Evolutionary conservation across 2,113 vertebrate genomes (phyloP).

Genomic region (Sceloporus undulatus): DNA sequence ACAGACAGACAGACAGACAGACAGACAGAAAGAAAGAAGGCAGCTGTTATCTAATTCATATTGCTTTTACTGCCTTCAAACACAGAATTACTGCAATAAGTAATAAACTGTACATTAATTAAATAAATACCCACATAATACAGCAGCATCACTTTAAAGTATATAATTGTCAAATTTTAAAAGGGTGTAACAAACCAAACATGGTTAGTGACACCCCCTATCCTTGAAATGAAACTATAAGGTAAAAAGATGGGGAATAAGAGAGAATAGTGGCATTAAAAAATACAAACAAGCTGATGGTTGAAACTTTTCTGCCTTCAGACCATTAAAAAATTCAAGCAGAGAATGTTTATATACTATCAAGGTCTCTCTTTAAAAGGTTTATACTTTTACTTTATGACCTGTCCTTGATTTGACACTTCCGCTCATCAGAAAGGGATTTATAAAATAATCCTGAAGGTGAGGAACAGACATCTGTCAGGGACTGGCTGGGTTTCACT

Average conservation of each 20-base stretch:
- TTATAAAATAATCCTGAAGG: constrained; percentile 90
- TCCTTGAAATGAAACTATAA: constrained; percentile 52
- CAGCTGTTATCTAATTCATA: constrained; percentile 67
- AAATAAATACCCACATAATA: constrained; percentile 30
- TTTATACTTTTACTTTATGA: constrained; percentile 90
- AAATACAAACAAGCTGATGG: constrained; percentile 54
- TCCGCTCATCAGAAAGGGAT: constrained; percentile 89
- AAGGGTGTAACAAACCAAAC: constrained; percentile 53
- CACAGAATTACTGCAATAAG: constrained; percentile 55
- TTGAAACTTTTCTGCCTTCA: constrained; percentile 80
- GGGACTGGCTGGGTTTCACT: constrained; percentile 83
- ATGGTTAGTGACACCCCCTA: constrained; percentile 61
- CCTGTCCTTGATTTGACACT: constrained; percentile 89
- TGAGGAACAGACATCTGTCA: constrained; percentile 88
- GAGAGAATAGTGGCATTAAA: constrained; percentile 39
- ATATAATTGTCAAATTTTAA: neutral
- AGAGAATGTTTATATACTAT: constrained; percentile 88
- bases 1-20: neutral
- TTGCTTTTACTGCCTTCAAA: constrained; percentile 54
- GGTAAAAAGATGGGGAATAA: constrained; percentile 38
- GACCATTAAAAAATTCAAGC: constrained; percentile 84
- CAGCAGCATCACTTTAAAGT: constrained; percentile 1
- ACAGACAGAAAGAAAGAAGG: neutral
- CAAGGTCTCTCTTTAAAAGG: constrained; percentile 86
- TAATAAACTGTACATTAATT: constrained; percentile 68